Base-by-base conservation (phyloP, 2,797 vertebrate species). In the Megalops cyprinoides region DNA sequence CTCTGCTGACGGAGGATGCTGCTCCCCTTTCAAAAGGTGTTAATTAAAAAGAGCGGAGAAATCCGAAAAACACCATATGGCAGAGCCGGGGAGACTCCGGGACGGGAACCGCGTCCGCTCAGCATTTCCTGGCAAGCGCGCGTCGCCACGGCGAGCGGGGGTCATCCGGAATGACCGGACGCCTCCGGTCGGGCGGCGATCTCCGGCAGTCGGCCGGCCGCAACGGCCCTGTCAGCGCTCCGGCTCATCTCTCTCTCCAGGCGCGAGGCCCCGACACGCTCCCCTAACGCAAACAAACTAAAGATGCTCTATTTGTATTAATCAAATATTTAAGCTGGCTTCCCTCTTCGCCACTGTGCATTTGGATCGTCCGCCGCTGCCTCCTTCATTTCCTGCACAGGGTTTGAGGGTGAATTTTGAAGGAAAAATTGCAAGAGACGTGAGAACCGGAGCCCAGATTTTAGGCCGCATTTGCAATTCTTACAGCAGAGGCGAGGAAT, bases 31-130 rank as follows among this genome's bases (percentile, higher is more conserved):
- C 55, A 48, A 60, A 80, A 80, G 39, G 69, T 60, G 79, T 58
- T 80, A 74, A 74, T 80, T 80, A 80, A 60, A 80, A 80, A 74
- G 49, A 7, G 6, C 37, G 10, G 37, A n/a, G 67, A 20, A 55
- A 53, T 31, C 67, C 14, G 34, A 53, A 18, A 37, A 80, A 65
- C 51, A 20, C 79, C 79, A 74, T 80, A 80, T 80, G 69, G 79
- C 28, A 42, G 55, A 53, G 37, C 67, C 8, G 18, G 39, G 1
- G 5, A 18, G 25, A 49, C 74, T 31, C 48, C 15, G 34, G 74
- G 46, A 3, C 31, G n/a, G 7, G 74, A n/a, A n/a, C n/a, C n/a
- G n/a, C n/a, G n/a, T n/a, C n/a, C n/a, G n/a, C n/a, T n/a, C n/a
- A 51, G 25, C 46, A 1, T 48, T 5, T 34, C 49, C n/a, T 49